These are phyloP conservation scores for Hyaena hyaena DNA, from an alignment of 2,113 vertebrate genomes.

Conservation along the genomic window DNA sequence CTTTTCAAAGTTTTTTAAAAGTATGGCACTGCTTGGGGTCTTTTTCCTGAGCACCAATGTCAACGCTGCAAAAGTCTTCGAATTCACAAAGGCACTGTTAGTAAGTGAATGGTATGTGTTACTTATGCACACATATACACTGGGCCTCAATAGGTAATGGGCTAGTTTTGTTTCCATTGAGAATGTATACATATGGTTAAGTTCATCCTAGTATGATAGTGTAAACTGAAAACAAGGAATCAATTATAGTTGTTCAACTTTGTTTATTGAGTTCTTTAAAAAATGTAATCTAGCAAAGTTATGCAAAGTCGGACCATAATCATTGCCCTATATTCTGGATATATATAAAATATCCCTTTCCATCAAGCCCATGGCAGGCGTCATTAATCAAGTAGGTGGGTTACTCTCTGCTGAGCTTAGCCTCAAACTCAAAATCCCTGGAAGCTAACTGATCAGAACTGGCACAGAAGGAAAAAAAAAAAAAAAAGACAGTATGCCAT, in stretches of 20 bases:
- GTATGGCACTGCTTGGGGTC: background rate
- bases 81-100: constrained; percentile 21
- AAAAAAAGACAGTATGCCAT: background rate
- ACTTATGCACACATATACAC: background rate
- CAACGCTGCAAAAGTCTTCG: background rate
- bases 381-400: background rate
- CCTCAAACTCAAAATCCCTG: constrained; percentile 22
- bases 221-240: constrained; percentile 31
- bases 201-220: background rate
- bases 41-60: background rate
- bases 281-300: constrained; percentile 4
- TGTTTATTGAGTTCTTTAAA: constrained; percentile 28
- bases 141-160: background rate
- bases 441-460: background rate
- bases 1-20: background rate
- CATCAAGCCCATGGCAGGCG: background rate
- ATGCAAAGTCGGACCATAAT: background rate
- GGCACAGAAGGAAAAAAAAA: background rate
- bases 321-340: background rate
- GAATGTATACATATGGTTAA: background rate
- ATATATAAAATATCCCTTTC: background rate
- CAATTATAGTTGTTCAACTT: background rate
- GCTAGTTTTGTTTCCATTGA: constrained; percentile 31
- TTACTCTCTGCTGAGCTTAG: background rate
- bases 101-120: background rate